A percentile compares a stretch with the other conserved stretches of the same genome.
Conservation (phyloP, 2,888 invertebrate species). For the Lathronympha strigana region DNA sequence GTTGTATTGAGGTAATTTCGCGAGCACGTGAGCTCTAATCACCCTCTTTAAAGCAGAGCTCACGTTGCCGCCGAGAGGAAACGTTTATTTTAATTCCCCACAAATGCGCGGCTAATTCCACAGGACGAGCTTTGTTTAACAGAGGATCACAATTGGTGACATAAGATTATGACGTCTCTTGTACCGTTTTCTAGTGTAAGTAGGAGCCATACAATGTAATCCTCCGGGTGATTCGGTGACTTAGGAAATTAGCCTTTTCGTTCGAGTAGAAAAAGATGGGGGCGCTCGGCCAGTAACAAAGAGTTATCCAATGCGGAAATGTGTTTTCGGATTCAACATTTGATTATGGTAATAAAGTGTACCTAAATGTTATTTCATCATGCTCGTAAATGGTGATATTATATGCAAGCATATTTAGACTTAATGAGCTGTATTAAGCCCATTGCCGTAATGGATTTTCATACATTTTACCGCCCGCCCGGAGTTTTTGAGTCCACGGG, state of each 20-base stretch:
- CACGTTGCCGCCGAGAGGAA: conserved; percentile 66
- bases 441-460: too few species aligned
- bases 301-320: too few species aligned
- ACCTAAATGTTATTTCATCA: too few species aligned
- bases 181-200: conserved; percentile 39
- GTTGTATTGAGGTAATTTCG: conserved; percentile 63
- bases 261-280: conserved; percentile 30
- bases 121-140: conserved; percentile 71
- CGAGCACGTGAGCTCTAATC: conserved; percentile 72
- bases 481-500: too few species aligned
- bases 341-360: too few species aligned
- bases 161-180: conserved; percentile 51
- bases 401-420: too few species aligned
- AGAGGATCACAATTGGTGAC: conserved; percentile 62
- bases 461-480: too few species aligned
- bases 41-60: conserved; percentile 71
- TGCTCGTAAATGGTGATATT: too few species aligned
- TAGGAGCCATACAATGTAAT: conserved; percentile 36
- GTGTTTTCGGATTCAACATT: too few species aligned
- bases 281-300: too few species aligned
- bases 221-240: conserved; percentile 15
- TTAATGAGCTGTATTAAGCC: too few species aligned
- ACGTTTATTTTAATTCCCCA: conserved; percentile 76
- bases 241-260: conserved; percentile 34
- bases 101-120: conserved; percentile 76